Base-by-base conservation (phyloP, 2,888 invertebrate species). In the Automeris io region DNA sequence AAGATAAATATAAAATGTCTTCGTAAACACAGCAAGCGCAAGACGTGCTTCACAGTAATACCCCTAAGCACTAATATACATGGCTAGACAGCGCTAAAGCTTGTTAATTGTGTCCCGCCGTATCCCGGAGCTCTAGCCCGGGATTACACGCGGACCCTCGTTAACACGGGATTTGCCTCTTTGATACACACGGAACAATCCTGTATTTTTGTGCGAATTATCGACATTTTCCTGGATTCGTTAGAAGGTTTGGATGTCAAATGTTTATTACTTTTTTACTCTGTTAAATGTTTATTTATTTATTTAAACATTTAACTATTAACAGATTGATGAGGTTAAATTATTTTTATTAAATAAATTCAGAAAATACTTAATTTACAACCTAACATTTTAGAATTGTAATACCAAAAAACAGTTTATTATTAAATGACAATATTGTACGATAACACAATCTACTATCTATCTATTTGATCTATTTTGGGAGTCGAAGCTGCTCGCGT, bases 101-200 rank as follows among this genome's bases (percentile, higher is more conserved):
- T 53, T 60, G 70, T 73, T 74, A 75, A 71, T 73, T 74, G 67
- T 65, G 67, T 65, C 63, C 57, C 54, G 48, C 46, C 46, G 47
- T 57, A 56, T 58, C 52, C 61, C 53, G 44, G 41, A 42, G 39
- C 43, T 47, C 25, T 33, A 13, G 22, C 12, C 43, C 55, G 57
- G 67, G 74, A 69, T 74, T 73, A 71, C 61, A 49, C 48, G 49
- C 60, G 57, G 53, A 57, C 61, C 68, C 72, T 74, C 73, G 75
- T 75, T 76, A 76, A 68, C 70, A 54, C 58, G 54, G 71, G 73
- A 70, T 73, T 73, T 69, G 56, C 59, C 63, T 67, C 63, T 69
- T 69, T 68, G 62, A 62, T 59, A 57, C 54, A 59, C 49, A 50
- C 51, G 50, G 5, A 16, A 16, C 16, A 16, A 7, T 29, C 2